Base-by-base conservation (phyloP, 2,797 vertebrate genomes). In the Scarus forsteni region DNA sequence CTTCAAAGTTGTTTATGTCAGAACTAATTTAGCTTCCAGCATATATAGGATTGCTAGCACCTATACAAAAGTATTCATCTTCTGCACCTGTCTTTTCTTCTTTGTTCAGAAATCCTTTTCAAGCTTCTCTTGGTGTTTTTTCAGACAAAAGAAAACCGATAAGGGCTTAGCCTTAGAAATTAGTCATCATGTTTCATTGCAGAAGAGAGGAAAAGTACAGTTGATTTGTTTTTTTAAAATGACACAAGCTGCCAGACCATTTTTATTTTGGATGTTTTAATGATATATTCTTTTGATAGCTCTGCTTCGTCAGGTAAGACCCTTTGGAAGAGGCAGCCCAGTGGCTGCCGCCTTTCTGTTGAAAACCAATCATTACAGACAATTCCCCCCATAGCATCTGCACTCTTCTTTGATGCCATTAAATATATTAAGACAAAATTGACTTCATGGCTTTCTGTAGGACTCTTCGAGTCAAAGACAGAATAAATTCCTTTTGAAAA, bases 401-500 rank as follows among this genome's bases (percentile, higher is more conserved):
- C n/a, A 7, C 35, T 43, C 43, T 51, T 12, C 15, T 50, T 44
- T 60, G 45, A 48, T 55, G 34, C 34, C 35, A 53, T 53, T 9
- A 51, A 52, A 13, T 36, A 19, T 19, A 71, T 79, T 49, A 70
- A 16, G 35, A 43, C 12, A 2, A 59, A 55, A 80, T 79, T 63
- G 70, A 50, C 68, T 84, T 60, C 50, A 46, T 74, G 55, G 14
- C n/a, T 43, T 79, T 44, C 60, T 68, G 43, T 60, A 14, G 51
- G 51, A 73, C 11, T 34, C 38, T 5, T 3, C 36, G 11, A 8
- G 46, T 75, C 74, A 71, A 49, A 36, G 40, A 65, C 16, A 38
- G 58, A 75, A 80, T 75, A 51, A 49, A 27, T 48, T 57, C 14
- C n/a, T n/a, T n/a, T n/a, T n/a, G 39, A 46, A 65, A 55, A 62